Base-by-base conservation (phyloP, 23 tunicate species). In the Aplidium turbinatum region DNA sequence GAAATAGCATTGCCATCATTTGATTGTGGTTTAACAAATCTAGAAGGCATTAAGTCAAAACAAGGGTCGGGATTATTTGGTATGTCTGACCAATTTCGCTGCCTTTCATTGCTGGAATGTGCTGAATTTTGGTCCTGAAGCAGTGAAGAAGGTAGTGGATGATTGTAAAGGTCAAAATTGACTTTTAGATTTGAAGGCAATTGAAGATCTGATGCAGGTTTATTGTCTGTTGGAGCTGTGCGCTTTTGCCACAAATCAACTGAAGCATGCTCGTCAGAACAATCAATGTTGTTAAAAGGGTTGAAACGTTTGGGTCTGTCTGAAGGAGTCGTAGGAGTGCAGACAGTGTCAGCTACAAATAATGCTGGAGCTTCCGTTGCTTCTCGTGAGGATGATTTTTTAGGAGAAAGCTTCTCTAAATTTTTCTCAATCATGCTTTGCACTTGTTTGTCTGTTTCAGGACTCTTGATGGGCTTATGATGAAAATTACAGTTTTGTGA, bases 161-260 rank as follows among this genome's bases (percentile, higher is more conserved):
- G n/a, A n/a, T n/a, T n/a, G n/a, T n/a, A n/a, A n/a, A n/a, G n/a
- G n/a, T n/a, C n/a, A n/a, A n/a, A n/a, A n/a, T n/a, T n/a, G n/a
- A n/a, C n/a, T n/a, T n/a, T n/a, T n/a, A n/a, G n/a, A n/a, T n/a
- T n/a, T n/a, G n/a, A n/a, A n/a, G n/a, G n/a, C n/a, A n/a, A n/a
- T n/a, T n/a, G n/a, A n/a, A n/a, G n/a, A n/a, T n/a, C n/a, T n/a
- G n/a, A n/a, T n/a, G n/a, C 16, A 42, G 50, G 11, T 9, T 11
- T 42, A 16, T 42, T 42, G 50, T 16, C 16, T 56, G 7, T 32
- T 36, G 58, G 28, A 33, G 47, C 7, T n/a, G 6, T 27, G 21
- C 35, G 78, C 78, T 54, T 56, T 33, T 32, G 47, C 78, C 78
- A 73, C 4, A 73, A 6, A 73, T 73, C 78, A 5, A 58, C 9